These are phyloP conservation scores for Alca torda DNA, from an alignment of 2,797 vertebrate genomes.

Conservation along the genomic window DNA sequence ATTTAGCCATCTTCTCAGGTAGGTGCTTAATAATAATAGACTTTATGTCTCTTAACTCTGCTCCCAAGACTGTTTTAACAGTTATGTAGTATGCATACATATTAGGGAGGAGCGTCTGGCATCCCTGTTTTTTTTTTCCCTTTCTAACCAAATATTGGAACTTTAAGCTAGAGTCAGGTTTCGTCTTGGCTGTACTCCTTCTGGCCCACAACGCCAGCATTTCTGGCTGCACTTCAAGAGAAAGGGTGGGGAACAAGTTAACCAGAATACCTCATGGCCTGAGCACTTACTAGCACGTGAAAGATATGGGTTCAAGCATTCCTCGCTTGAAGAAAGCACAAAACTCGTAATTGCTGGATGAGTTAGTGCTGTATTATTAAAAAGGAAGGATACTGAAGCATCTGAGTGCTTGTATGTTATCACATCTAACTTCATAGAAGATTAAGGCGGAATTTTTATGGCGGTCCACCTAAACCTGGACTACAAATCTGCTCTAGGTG, in stretches of 20 bases:
- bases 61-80: neutral
- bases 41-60: neutral
- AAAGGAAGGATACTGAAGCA: neutral
- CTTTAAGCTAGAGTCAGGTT: neutral
- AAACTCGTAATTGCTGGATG: neutral
- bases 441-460: neutral
- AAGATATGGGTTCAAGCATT: neutral
- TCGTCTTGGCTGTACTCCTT: conserved; percentile 3
- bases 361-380: neutral
- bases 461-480: neutral
- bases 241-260: conserved; percentile 10
- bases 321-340: neutral
- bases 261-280: neutral
- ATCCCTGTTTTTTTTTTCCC: neutral
- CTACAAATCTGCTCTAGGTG: neutral
- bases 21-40: neutral
- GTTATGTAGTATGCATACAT: neutral
- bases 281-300: neutral
- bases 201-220: neutral
- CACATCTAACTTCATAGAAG: neutral
- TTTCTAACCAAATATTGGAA: conserved; percentile 1
- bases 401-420: neutral
- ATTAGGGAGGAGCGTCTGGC: neutral
- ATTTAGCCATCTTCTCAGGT: neutral
- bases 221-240: conserved; percentile 22